phyloP scores from a whole-genome alignment of 2,797 vertebrate genomes.

The Thunnus albacares region DNA sequence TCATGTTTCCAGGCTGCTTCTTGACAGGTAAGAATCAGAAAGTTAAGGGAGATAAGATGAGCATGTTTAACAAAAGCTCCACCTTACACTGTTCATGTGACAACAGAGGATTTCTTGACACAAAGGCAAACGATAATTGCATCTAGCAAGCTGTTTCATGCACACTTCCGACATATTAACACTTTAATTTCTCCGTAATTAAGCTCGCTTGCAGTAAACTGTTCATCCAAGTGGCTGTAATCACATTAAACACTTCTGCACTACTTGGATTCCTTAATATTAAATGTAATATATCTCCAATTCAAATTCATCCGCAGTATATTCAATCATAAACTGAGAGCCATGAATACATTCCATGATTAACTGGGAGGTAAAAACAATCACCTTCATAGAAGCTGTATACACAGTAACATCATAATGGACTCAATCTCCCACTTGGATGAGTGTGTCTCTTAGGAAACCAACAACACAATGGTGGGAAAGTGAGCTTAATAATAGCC shows the following conservation, averaged over 20 bases:
- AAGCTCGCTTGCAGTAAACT: conserved; percentile 19
- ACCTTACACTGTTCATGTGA: background rate
- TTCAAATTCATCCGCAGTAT: conserved; percentile 21
- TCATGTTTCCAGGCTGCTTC: conserved; percentile 28
- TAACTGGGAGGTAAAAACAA: conserved; percentile 49
- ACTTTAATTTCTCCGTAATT: conserved; percentile 31
- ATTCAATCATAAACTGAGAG: background rate
- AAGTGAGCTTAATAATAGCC: conserved; percentile 3
- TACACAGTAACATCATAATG: conserved; percentile 19
- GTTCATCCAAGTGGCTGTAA: conserved; percentile 23
- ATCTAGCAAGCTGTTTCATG: conserved; percentile 16
- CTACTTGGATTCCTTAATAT: conserved; percentile 5
- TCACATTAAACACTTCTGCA: conserved; percentile 24
- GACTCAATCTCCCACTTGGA: conserved; percentile 22
- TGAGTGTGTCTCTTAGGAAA: background rate
- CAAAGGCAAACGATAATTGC: conserved; percentile 37
- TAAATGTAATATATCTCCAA: conserved; percentile 29
- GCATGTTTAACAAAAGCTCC: conserved; percentile 11
- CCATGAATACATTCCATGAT: conserved; percentile 51
- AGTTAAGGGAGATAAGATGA: conserved; percentile 3
- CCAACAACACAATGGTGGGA: background rate
- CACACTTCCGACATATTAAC: conserved; percentile 30
- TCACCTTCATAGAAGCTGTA: conserved; percentile 51
- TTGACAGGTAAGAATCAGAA: conserved; percentile 29
- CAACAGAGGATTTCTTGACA: conserved; percentile 30